Evolutionary conservation across 2,113 vertebrate species (phyloP), one percentile per base, ranked within the genome.

Genomic region (Prinia subflava): DNA sequence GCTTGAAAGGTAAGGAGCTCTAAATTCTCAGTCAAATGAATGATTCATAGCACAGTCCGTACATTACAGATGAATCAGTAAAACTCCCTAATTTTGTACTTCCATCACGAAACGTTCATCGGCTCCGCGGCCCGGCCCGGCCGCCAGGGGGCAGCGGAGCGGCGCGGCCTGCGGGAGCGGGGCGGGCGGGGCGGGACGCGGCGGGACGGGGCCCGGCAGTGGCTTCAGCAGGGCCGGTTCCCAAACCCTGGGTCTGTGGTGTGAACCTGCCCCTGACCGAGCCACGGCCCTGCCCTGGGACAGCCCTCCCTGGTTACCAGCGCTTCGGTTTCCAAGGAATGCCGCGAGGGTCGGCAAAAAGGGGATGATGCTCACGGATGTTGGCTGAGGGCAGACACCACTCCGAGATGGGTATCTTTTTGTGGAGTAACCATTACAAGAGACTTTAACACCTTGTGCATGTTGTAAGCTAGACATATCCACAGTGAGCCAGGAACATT

Each of bases 231-330:
- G 12, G 22, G 39, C 47, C 47, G 2, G 13, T 46, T 35, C 35
- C n/a, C 42, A 14, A 44, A 73, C 25, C 4, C 7, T 44, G 6
- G 6, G 5, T 28, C 0, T 0, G 21, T 42, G 37, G 25, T 31
- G 1, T 18, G 65, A 67, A 6, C 41, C 25, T 41, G 9, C 20
- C 62, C 24, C 39, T 30, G 41, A 6, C 31, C 53, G 13, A 69
- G 28, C 23, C 25, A 4, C 11, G 27, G 56, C 6, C 30, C 24
- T 44, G 44, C n/a, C 33, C 55, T 24, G 49, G 25, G 9, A 35
- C 56, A 63, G 67, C 47, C 28, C 9, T 37, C 37, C 92, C 67
- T 14, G 15, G 18, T n/a, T 47, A 53, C 10, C 30, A 20, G 0
- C 11, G 2, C 42, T 73, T 65, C 27, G n/a, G 41, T 27, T 57